A percentile compares a stretch with the other conserved stretches of the same genome.
phyloP scores from a whole-genome alignment of 2,113 vertebrate species.

The Marmota flaviventris region DNA sequence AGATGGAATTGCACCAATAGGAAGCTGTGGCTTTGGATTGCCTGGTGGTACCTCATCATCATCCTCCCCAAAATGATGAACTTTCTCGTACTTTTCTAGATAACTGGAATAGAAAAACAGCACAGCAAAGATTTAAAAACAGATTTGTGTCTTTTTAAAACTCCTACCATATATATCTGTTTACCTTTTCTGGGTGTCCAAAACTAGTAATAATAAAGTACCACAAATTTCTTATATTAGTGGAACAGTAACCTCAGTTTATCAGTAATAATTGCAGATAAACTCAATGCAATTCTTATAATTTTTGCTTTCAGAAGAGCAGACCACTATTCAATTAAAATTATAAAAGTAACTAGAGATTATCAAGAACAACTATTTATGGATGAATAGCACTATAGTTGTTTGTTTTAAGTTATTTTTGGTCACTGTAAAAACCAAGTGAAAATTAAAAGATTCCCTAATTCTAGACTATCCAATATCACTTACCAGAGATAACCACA shows the following conservation, averaged over 20 bases:
- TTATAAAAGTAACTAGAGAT: conserved; percentile 9
- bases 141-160: conserved; percentile 59
- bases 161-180: not conserved
- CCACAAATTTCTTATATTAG: not conserved
- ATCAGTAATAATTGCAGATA: not conserved
- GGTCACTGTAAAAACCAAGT: not conserved
- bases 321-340: conserved; percentile 4
- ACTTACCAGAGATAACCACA: not conserved
- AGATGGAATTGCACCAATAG: conserved; percentile 98
- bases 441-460: not conserved
- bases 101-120: conserved; percentile 92
- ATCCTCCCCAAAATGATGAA: conserved; percentile 99
- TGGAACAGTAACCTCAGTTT: not conserved
- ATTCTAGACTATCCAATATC: not conserved
- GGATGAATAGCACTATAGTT: not conserved
- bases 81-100: conserved; percentile 99
- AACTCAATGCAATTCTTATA: conserved; percentile 28
- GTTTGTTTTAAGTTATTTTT: not conserved
- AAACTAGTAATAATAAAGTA: not conserved
- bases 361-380: not conserved
- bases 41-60: conserved; percentile 98
- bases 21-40: conserved; percentile 97
- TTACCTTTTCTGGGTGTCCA: not conserved
- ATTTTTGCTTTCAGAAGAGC: conserved; percentile 43
- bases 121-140: conserved; percentile 69